These are phyloP conservation scores for Cyclophora albipunctata DNA, from an alignment of 2,888 invertebrate species.

Conservation along the genomic window DNA sequence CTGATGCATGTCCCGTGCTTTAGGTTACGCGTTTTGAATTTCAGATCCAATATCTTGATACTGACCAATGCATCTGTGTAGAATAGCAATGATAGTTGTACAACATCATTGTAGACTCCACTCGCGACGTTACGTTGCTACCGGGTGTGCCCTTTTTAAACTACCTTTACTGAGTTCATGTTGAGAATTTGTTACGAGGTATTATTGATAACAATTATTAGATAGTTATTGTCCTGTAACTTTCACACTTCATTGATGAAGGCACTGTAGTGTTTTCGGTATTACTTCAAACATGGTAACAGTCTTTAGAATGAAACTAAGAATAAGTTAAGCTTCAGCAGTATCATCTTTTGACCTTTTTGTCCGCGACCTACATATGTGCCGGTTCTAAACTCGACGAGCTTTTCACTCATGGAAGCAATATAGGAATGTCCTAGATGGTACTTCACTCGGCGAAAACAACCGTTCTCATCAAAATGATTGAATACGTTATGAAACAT, in stretches of 20 bases:
- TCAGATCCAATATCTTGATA: slow-evolving; percentile 3
- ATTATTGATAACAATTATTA: no score
- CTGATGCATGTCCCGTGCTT: no score
- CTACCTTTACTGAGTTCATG: slow-evolving; percentile 12
- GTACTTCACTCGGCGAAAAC: slow-evolving; percentile 3
- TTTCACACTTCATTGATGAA: no score
- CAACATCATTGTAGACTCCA: slow-evolving; percentile 15
- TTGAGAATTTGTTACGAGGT: slow-evolving; percentile 2
- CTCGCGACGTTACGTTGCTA: slow-evolving; percentile 21
- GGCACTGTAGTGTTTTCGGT: no score
- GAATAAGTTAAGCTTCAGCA: no score
- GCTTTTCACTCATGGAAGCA: slow-evolving; percentile 12
- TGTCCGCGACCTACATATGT: slow-evolving; percentile 9
- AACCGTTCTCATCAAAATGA: not conserved
- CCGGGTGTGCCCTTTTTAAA: slow-evolving; percentile 14
- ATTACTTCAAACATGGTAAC: no score
- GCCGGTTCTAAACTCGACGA: slow-evolving; percentile 11
- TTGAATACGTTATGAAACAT: no score
- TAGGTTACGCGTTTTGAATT: not conserved
- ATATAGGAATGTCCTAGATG: slow-evolving; percentile 12
- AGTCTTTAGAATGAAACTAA: no score
- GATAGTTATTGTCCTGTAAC: no score
- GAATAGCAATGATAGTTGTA: slow-evolving; percentile 13
- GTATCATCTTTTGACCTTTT: slow-evolving; percentile 3
- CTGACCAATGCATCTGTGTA: not conserved